A percentile compares a stretch with the other conserved stretches of the same genome.
Conservation (phyloP, 2,797 vertebrate genomes). For the Enteromius trimaculatus region DNA sequence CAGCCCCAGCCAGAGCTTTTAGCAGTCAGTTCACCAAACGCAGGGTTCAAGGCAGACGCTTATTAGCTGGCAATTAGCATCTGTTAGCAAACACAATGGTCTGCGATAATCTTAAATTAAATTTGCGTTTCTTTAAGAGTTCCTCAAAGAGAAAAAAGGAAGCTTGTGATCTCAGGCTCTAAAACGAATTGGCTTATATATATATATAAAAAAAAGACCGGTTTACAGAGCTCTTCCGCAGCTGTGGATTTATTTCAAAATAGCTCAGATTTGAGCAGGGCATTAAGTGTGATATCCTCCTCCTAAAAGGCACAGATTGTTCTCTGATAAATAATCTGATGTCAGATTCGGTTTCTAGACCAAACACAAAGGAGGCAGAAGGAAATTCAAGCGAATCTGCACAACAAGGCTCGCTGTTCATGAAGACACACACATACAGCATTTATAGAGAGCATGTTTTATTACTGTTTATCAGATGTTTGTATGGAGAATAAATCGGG, state of each 20-base stretch:
- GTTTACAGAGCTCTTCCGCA: conserved; percentile 1
- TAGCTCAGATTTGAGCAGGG: background rate
- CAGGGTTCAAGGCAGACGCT: background rate
- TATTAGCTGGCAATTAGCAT: conserved; percentile 23
- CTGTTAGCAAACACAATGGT: conserved; percentile 12
- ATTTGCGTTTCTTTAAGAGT: background rate
- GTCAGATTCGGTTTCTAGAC: conserved; percentile 17
- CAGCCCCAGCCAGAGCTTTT: background rate
- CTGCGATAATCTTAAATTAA: background rate
- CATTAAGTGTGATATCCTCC: conserved; percentile 17
- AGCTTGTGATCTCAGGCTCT: background rate
- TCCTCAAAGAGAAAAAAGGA: background rate
- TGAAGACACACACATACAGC: background rate
- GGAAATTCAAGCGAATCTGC: conserved; percentile 5
- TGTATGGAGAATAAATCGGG: background rate
- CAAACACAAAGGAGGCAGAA: background rate
- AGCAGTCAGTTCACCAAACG: background rate
- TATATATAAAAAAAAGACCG: background rate
- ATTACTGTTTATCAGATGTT: background rate
- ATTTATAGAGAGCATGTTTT: background rate
- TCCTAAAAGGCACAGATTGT: background rate
- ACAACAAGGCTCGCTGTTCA: background rate
- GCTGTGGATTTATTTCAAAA: conserved; percentile 22
- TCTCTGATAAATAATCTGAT: conserved; percentile 25
- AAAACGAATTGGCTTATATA: background rate